Percentiles rank a stretch among this genome's conserved stretches.
These are phyloP conservation scores for Hirtodrosophila cameraria DNA, from an alignment of 2,888 invertebrate genomes.

Conservation along the genomic window DNA sequence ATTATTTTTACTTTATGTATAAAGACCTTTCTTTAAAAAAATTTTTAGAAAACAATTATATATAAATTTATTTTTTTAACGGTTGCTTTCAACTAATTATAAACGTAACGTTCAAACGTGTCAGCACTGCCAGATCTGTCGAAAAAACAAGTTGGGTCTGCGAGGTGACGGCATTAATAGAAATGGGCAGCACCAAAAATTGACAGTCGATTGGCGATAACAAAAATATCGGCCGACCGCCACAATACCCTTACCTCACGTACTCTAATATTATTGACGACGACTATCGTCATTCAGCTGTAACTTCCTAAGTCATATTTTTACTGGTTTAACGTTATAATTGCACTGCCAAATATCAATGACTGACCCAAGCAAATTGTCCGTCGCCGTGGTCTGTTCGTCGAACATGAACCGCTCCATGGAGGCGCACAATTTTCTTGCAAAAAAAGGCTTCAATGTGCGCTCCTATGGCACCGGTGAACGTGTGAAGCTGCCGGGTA, in stretches of 20 bases:
- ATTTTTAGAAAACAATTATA: no score
- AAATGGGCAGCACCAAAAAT: no score
- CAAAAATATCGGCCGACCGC: no score
- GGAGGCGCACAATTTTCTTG: slow-evolving; percentile 99
- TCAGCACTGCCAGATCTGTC: slow-evolving; percentile 11
- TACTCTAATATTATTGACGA: slow-evolving; percentile 29
- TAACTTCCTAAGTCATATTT: slow-evolving; percentile 18
- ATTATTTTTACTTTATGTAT: no score
- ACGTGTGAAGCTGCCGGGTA: slow-evolving; percentile 98
- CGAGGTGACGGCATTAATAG: slow-evolving; percentile 6
- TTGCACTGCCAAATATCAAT: slow-evolving; percentile 75
- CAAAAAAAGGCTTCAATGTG: slow-evolving; percentile 98
- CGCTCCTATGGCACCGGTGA: slow-evolving; percentile 97
- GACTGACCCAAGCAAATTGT: slow-evolving; percentile 85
- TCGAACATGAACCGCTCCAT: slow-evolving; percentile 99
- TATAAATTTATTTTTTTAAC: background rate
- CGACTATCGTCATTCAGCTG: slow-evolving; percentile 25
- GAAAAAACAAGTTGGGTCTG: background rate
- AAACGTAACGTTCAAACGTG: slow-evolving; percentile 10
- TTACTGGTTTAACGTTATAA: slow-evolving; percentile 11
- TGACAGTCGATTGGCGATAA: background rate
- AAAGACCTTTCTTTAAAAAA: no score
- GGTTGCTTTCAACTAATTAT: background rate
- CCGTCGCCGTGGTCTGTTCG: slow-evolving; percentile 98
- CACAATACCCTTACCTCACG: slow-evolving; percentile 14